Conservation (phyloP, 2,797 vertebrate genomes). For the Acanthurus lineatus region DNA sequence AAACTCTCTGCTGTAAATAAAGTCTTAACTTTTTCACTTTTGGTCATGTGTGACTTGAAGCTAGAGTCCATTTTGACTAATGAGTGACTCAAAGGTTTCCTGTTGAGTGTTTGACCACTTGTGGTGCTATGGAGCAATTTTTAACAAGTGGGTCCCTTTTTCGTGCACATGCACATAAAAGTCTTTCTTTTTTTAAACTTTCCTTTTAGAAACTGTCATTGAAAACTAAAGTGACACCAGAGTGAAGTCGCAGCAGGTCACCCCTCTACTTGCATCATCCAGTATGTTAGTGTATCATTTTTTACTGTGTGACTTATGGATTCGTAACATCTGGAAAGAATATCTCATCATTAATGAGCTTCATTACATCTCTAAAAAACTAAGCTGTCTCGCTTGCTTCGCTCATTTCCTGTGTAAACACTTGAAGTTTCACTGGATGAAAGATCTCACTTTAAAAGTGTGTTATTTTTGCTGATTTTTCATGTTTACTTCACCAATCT, state of each 20-base stretch:
- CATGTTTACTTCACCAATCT: slow-evolving; percentile 36
- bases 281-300: slow-evolving; percentile 1
- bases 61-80: not conserved
- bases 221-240: slow-evolving; percentile 5
- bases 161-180: not conserved
- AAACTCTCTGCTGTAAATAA: not conserved
- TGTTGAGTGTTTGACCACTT: not conserved
- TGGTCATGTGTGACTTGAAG: not conserved
- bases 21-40: not conserved
- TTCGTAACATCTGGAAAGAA: slow-evolving; percentile 33
- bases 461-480: slow-evolving; percentile 48
- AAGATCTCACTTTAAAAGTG: slow-evolving; percentile 35
- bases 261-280: not conserved
- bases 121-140: not conserved
- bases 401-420: slow-evolving; percentile 49
- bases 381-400: slow-evolving; percentile 28
- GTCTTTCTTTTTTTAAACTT: slow-evolving; percentile 5
- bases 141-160: not conserved
- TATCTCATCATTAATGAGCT: slow-evolving; percentile 51
- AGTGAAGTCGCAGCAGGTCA: not conserved
- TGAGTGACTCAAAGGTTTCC: not conserved
- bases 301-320: slow-evolving; percentile 26
- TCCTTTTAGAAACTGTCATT: not conserved
- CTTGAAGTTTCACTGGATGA: slow-evolving; percentile 47
- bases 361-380: slow-evolving; percentile 42